A percentile compares a stretch with the other conserved stretches of the same genome.
Evolutionary conservation across 2,888 invertebrate species (phyloP).

Genomic region (Escarpia spicata): DNA sequence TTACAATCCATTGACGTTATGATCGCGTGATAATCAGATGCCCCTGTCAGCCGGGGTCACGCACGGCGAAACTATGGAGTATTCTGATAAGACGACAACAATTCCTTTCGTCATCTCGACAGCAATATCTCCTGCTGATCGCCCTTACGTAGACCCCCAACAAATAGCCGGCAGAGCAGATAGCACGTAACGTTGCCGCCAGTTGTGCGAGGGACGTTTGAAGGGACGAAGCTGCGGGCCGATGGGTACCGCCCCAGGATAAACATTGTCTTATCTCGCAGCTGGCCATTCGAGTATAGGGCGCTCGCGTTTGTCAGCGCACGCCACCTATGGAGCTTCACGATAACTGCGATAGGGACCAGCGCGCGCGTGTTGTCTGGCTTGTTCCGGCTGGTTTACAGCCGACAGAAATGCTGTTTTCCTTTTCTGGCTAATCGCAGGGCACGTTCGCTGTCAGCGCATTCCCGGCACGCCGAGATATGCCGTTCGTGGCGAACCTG

Average conservation of each 20-base stretch:
- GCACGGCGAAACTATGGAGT: neutral
- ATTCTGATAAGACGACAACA: neutral
- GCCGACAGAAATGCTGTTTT: constrained; percentile 16
- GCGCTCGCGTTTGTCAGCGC: neutral
- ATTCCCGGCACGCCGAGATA: neutral
- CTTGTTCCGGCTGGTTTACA: constrained; percentile 11
- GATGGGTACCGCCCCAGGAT: neutral
- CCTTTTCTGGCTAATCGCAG: neutral
- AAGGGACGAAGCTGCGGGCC: neutral
- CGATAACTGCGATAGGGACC: neutral
- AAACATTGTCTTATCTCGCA: neutral
- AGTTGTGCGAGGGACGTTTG: neutral
- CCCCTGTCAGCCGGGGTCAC: neutral
- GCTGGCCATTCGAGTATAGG: neutral
- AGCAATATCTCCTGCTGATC: neutral
- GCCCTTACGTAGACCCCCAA: neutral
- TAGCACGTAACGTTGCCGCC: neutral
- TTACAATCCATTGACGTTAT: neutral
- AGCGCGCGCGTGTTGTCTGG: neutral
- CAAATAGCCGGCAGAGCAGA: neutral
- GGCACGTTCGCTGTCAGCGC: constrained; percentile 1
- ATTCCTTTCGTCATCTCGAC: neutral
- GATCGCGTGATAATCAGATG: constrained; percentile 3
- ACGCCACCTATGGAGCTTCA: neutral
- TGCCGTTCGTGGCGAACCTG: neutral